Evolutionary conservation across 2,888 invertebrate genomes (phyloP).

Genomic region (Pilophorus perplexus): DNA sequence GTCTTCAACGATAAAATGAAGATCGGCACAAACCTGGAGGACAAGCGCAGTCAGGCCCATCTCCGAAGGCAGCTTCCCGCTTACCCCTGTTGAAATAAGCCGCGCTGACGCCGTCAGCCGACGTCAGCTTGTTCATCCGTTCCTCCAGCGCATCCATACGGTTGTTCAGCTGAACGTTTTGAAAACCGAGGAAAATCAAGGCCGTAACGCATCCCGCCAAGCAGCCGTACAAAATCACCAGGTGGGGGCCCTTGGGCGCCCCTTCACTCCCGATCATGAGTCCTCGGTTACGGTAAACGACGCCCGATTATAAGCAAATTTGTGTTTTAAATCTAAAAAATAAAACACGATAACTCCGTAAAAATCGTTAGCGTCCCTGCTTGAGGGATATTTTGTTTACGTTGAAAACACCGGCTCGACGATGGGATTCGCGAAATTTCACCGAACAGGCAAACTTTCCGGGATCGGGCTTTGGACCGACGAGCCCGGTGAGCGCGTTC

Average conservation of each 20-base stretch:
- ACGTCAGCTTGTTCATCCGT: conserved; percentile 14
- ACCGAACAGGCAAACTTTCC: too few species aligned
- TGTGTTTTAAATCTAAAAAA: too few species aligned
- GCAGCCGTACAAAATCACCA: conserved; percentile 38
- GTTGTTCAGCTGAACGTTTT: conserved; percentile 14
- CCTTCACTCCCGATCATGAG: conserved; percentile 37
- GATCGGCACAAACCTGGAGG: conserved; percentile 33
- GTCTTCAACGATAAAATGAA: too few species aligned
- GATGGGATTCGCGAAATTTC: too few species aligned
- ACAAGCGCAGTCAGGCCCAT: conserved; percentile 41
- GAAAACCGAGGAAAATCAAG: conserved; percentile 30
- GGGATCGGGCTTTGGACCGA: too few species aligned
- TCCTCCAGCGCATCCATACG: conserved; percentile 26
- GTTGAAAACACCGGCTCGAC: too few species aligned
- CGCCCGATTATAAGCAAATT: not conserved
- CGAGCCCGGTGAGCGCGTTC: too few species aligned
- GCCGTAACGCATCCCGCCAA: conserved; percentile 22
- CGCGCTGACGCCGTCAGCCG: not conserved
- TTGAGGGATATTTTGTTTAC: too few species aligned
- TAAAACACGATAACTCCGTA: too few species aligned
- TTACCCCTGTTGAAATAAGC: conserved; percentile 9
- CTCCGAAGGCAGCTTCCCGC: conserved; percentile 28
- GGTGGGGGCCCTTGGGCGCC: conserved; percentile 38
- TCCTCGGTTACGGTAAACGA: conserved; percentile 13
- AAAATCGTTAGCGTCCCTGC: too few species aligned